Percentiles rank a stretch among this genome's conserved stretches.
These are phyloP conservation scores for Bombus cullumanus DNA, from an alignment of 1,140 invertebrate genomes.

Conservation along the genomic window DNA sequence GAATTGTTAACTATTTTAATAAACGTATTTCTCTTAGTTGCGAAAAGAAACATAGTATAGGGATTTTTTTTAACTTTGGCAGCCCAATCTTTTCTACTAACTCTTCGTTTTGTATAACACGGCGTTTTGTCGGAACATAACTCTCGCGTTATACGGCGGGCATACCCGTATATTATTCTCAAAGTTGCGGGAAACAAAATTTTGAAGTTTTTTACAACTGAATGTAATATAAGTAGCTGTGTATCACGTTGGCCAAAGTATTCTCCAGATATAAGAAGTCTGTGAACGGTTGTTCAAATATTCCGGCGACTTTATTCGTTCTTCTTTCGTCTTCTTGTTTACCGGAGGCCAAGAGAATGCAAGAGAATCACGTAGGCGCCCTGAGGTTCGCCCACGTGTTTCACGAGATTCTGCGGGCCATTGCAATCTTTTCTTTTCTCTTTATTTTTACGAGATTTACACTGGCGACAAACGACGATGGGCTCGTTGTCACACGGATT, in stretches of 20 bases:
- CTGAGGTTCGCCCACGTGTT: conserved; percentile 41
- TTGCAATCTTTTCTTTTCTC: conserved; percentile 13
- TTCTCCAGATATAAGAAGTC: conserved; percentile 17
- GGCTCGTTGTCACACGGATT: conserved; percentile 70
- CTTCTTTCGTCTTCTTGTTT: conserved; percentile 3
- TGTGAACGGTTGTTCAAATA: neutral
- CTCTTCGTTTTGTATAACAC: too few relatives aligned
- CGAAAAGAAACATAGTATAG: too few relatives aligned
- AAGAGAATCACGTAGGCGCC: conserved; percentile 70
- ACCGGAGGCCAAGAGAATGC: conserved; percentile 7
- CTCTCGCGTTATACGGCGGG: too few relatives aligned
- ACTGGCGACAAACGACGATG: conserved; percentile 64
- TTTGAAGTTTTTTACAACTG: neutral
- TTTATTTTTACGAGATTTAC: conserved; percentile 63
- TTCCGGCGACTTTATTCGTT: neutral
- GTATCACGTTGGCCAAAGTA: neutral
- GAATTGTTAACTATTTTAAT: too few relatives aligned
- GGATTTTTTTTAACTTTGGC: too few relatives aligned
- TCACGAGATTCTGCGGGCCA: conserved; percentile 37
- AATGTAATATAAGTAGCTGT: neutral
- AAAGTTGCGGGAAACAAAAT: neutral
- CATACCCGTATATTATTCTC: neutral
- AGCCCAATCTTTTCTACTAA: too few relatives aligned
- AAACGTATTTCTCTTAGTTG: too few relatives aligned
- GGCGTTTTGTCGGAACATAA: too few relatives aligned